Evolutionary conservation across 1,140 invertebrate genomes (phyloP).

Genomic region (Zaprionus kolodkinae): DNA sequence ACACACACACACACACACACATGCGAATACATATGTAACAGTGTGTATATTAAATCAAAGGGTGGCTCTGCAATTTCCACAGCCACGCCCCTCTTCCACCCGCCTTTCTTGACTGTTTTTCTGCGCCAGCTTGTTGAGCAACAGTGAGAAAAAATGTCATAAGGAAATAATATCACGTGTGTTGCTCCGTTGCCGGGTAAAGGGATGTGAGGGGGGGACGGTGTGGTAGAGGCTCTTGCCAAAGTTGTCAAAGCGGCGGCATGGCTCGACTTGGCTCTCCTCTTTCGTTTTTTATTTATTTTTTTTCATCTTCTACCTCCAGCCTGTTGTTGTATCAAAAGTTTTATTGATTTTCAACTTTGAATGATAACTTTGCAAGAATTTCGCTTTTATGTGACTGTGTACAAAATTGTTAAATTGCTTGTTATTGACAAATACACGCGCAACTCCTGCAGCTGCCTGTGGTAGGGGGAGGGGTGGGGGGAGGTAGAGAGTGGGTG

Average conservation of each 20-base stretch:
- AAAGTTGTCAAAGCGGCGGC: conserved; percentile 33
- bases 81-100: not conserved
- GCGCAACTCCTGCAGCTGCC: conserved; percentile 30
- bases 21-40: not conserved
- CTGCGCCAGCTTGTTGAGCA: conserved; percentile 18
- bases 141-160: conserved; percentile 46
- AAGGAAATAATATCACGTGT: conserved; percentile 47
- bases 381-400: conserved; percentile 65
- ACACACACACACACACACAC: not conserved
- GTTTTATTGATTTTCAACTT: conserved; percentile 83
- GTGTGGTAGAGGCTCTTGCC: not conserved
- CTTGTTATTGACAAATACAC: conserved; percentile 82
- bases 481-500: not conserved
- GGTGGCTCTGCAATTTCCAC: not conserved
- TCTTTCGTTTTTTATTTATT: conserved; percentile 19
- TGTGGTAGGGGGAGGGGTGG: not conserved
- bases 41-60: conserved; percentile 2
- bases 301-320: conserved; percentile 9
- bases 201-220: not conserved
- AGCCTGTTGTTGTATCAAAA: conserved; percentile 65
- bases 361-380: conserved; percentile 81
- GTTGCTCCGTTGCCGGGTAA: not conserved
- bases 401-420: conserved; percentile 76
- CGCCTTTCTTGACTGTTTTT: not conserved
- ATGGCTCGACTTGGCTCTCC: not conserved